Evolutionary conservation across 2,797 vertebrate genomes (phyloP).

Genomic region (Odontamblyopus rebecca): DNA sequence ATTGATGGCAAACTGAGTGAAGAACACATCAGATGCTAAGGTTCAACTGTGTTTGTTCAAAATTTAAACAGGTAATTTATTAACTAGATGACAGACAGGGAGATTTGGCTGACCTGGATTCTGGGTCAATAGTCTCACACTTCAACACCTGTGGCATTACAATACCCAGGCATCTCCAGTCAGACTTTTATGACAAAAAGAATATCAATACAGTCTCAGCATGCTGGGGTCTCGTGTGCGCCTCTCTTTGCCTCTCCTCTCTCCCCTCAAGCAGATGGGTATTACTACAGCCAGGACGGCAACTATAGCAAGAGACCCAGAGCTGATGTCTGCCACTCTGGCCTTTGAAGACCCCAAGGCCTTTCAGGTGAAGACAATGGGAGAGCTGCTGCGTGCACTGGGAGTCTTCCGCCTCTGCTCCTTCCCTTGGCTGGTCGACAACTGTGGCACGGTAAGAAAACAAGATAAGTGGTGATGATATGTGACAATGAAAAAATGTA

Average conservation of each 20-base stretch:
- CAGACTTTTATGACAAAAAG: neutral
- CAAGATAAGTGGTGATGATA: neutral
- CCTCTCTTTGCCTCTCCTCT: slow-evolving; percentile 35
- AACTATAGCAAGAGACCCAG: neutral
- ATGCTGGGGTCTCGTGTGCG: slow-evolving; percentile 57
- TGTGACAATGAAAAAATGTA: neutral
- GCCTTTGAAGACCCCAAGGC: slow-evolving; percentile 80
- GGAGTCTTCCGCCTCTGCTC: slow-evolving; percentile 83
- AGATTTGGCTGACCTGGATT: slow-evolving; percentile 6
- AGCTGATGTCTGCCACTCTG: slow-evolving; percentile 43
- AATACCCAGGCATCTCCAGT: neutral
- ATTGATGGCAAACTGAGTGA: neutral
- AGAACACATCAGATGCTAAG: slow-evolving; percentile 25
- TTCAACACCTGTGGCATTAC: slow-evolving; percentile 1
- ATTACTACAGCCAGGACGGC: slow-evolving; percentile 26
- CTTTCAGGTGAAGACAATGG: slow-evolving; percentile 80
- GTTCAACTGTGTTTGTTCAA: slow-evolving; percentile 57
- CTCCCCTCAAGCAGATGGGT: slow-evolving; percentile 44
- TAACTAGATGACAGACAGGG: slow-evolving; percentile 52
- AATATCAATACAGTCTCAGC: slow-evolving; percentile 3
- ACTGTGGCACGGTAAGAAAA: slow-evolving; percentile 81
- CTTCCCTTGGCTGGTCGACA: slow-evolving; percentile 80
- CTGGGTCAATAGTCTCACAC: neutral
- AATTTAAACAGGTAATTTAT: slow-evolving; percentile 64
- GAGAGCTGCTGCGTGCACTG: slow-evolving; percentile 81